phyloP scores from a whole-genome alignment of 2,113 vertebrate genomes.

The Rostratula benghalensis region DNA sequence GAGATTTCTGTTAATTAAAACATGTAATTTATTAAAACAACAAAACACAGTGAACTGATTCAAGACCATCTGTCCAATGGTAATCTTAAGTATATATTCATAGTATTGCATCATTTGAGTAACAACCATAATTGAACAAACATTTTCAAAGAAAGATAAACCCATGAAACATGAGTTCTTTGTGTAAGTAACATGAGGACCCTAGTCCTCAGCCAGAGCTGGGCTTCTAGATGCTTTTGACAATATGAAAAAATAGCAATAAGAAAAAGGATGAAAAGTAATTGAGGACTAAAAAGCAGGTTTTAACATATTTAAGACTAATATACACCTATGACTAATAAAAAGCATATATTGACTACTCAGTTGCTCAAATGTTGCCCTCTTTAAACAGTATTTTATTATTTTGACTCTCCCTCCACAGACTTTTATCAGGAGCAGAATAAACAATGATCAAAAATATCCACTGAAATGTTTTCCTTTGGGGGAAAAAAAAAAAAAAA shows the following conservation, averaged over 20 bases:
- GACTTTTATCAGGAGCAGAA: neutral
- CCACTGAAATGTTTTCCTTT: neutral
- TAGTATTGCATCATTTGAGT: neutral
- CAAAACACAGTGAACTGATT: conserved; percentile 9
- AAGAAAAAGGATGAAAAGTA: neutral
- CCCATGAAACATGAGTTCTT: neutral
- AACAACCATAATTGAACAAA: neutral
- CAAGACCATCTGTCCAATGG: neutral
- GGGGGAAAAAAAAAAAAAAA: neutral
- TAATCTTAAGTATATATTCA: neutral
- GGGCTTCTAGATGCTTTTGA: neutral
- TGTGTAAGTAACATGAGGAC: neutral
- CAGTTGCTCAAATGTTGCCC: neutral
- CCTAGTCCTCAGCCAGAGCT: neutral
- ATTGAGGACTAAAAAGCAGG: neutral
- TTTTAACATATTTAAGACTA: neutral
- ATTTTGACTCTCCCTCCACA: neutral
- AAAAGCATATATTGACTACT: neutral
- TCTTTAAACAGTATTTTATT: neutral
- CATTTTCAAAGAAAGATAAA: neutral
- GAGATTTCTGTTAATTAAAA: conserved; percentile 4
- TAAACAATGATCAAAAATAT: neutral
- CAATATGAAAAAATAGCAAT: neutral
- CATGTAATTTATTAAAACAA: conserved; percentile 14
- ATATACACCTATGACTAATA: neutral